phyloP scores from a whole-genome alignment of 2,113 vertebrate species.

The Alaudala cheleensis region DNA sequence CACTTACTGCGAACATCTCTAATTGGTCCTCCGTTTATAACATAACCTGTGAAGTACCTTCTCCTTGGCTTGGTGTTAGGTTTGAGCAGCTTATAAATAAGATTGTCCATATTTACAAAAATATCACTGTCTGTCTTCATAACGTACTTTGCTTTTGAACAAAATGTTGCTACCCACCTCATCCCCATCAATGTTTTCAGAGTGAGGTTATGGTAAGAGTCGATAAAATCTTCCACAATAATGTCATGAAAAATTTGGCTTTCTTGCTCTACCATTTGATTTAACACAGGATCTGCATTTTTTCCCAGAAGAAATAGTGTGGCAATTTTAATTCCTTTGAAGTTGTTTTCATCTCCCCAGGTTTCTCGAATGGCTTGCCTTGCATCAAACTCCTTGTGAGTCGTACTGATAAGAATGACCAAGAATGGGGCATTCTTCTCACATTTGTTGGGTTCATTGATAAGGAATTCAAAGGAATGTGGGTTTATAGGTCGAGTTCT shows the following conservation, averaged over 20 bases:
- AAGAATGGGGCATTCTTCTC: slow-evolving; percentile 88
- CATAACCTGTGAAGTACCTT: slow-evolving; percentile 95
- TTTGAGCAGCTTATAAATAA: slow-evolving; percentile 96
- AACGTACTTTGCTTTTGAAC: slow-evolving; percentile 95
- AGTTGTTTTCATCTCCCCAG: slow-evolving; percentile 96
- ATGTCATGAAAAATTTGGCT: slow-evolving; percentile 99
- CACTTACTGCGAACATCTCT: slow-evolving; percentile 98
- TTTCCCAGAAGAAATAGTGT: slow-evolving; percentile 94
- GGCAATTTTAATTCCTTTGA: slow-evolving; percentile 87
- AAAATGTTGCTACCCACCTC: slow-evolving; percentile 96
- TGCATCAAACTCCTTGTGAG: slow-evolving; percentile 97
- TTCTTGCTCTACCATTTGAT: slow-evolving; percentile 99
- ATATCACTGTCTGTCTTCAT: slow-evolving; percentile 99
- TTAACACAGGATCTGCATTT: slow-evolving; percentile 88
- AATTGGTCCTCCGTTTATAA: slow-evolving; percentile 96
- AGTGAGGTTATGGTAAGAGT: slow-evolving; percentile 98
- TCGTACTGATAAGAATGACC: slow-evolving; percentile 97
- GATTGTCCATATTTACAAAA: slow-evolving; percentile 99
- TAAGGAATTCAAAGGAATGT: slow-evolving; percentile 92
- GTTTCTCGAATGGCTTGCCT: slow-evolving; percentile 97
- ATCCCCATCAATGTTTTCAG: slow-evolving; percentile 98
- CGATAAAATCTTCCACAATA: slow-evolving; percentile 95
- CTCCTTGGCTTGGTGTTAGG: slow-evolving; percentile 93
- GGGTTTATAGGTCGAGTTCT: slow-evolving; percentile 94
- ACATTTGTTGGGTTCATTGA: slow-evolving; percentile 96